These are phyloP conservation scores for Oryzias woworae DNA, from an alignment of 2,113 vertebrate species.

Conservation along the genomic window DNA sequence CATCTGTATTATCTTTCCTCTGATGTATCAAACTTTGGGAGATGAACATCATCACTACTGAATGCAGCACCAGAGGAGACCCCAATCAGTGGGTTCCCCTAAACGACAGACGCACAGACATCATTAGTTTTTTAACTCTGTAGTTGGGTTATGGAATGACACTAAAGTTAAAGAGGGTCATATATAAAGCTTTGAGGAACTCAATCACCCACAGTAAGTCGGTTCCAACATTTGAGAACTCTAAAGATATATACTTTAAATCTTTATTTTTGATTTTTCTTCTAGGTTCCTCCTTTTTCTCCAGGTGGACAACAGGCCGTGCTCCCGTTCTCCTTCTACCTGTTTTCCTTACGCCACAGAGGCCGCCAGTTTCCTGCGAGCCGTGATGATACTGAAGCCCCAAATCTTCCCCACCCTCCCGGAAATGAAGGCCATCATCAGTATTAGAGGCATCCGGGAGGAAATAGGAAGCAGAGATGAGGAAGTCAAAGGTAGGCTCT, in stretches of 20 bases:
- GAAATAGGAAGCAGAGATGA: slow-evolving; percentile 72
- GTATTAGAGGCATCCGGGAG: slow-evolving; percentile 75
- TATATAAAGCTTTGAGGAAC: background rate
- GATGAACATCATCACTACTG: too few relatives aligned
- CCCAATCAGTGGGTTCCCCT: too few relatives aligned
- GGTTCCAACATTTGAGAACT: too few relatives aligned
- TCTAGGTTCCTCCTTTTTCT: slow-evolving; percentile 84
- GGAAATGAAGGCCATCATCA: slow-evolving; percentile 68
- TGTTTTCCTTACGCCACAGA: slow-evolving; percentile 74
- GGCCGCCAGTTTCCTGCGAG: slow-evolving; percentile 80
- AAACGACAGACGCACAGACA: too few relatives aligned
- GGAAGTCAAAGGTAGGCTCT: slow-evolving; percentile 58
- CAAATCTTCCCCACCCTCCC: slow-evolving; percentile 42
- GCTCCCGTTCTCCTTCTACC: slow-evolving; percentile 63
- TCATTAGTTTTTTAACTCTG: too few relatives aligned
- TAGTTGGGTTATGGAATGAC: background rate
- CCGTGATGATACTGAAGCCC: slow-evolving; percentile 53
- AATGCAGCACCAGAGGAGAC: too few relatives aligned
- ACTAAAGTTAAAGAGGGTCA: slow-evolving; percentile 1
- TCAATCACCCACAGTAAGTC: background rate
- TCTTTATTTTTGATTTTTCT: background rate
- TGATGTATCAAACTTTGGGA: too few relatives aligned
- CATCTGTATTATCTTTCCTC: too few relatives aligned
- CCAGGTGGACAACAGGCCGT: slow-evolving; percentile 81
- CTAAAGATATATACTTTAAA: too few relatives aligned